Conservation (phyloP, 2,888 invertebrate species). For the Catocala sponsa region DNA sequence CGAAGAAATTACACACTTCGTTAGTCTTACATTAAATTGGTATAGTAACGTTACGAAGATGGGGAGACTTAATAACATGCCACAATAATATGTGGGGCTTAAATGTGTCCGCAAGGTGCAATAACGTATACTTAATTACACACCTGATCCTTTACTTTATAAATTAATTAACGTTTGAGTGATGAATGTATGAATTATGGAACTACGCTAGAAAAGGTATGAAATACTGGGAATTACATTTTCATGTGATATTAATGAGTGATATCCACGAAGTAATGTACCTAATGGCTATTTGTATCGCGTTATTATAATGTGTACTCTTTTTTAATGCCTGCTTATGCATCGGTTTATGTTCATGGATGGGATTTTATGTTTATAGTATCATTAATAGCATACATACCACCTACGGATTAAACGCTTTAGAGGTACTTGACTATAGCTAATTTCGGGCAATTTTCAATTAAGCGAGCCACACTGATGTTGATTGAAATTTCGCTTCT, state of each 20-base stretch:
- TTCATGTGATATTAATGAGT: constrained; percentile 2
- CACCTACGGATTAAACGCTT: neutral
- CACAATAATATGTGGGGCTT: constrained; percentile 40
- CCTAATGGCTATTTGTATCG: neutral
- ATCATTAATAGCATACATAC: too few relatives aligned
- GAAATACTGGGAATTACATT: constrained; percentile 6
- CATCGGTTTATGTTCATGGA: too few relatives aligned
- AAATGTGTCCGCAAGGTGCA: constrained; percentile 68
- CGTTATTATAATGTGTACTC: neutral
- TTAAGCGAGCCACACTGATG: constrained; percentile 12
- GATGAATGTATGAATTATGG: constrained; percentile 39
- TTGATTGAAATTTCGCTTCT: constrained; percentile 48
- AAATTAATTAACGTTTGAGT: constrained; percentile 68
- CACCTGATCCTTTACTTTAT: constrained; percentile 68
- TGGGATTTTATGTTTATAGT: too few relatives aligned
- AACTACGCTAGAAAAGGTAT: neutral
- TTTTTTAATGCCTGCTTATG: too few relatives aligned
- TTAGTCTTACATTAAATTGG: constrained; percentile 14
- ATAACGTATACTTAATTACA: constrained; percentile 68
- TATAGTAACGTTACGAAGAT: constrained; percentile 54
- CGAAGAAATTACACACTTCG: constrained; percentile 48
- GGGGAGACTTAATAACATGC: constrained; percentile 47
- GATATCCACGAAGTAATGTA: constrained; percentile 1
- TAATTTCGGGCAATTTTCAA: constrained; percentile 19
- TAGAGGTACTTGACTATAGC: neutral